phyloP scores from a whole-genome alignment of 92 coral and sea anemone species.

The Hydrozoanthus gracilis region DNA sequence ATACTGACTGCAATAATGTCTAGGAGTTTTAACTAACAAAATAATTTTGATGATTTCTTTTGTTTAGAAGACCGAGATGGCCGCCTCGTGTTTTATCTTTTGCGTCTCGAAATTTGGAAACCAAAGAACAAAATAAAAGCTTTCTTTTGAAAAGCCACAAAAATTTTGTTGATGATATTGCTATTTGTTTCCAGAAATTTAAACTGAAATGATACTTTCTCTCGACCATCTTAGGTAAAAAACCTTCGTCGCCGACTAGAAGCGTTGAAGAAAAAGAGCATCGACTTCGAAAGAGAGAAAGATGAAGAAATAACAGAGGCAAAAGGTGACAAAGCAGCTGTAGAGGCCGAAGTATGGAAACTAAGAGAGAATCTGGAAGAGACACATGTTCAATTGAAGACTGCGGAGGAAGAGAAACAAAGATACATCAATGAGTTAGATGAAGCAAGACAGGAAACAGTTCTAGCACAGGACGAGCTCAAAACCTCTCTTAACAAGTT shows the following conservation, averaged over 20 bases:
- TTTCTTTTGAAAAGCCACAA: no score
- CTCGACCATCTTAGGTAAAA: conserved; percentile 20
- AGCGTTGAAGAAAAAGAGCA: conserved; percentile 66
- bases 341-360: conserved; percentile 78
- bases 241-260: conserved; percentile 79
- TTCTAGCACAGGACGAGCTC: conserved; percentile 67
- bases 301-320: conserved; percentile 76
- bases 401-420: conserved; percentile 71
- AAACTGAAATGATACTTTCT: no score
- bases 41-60: no score
- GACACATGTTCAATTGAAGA: conserved; percentile 58
- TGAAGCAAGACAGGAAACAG: conserved; percentile 62
- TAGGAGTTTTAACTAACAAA: no score
- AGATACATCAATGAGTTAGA: conserved; percentile 70
- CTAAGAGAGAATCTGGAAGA: conserved; percentile 73
- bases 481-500: conserved; percentile 66
- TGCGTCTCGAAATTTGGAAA: no score
- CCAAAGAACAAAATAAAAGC: no score
- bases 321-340: conserved; percentile 67
- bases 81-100: no score
- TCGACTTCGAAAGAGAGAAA: conserved; percentile 76
- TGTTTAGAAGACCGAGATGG: no score
- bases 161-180: no score
- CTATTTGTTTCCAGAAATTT: no score
- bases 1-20: no score